Base-by-base conservation (phyloP, 2,888 invertebrate species). In the Harpalus rufipes region DNA sequence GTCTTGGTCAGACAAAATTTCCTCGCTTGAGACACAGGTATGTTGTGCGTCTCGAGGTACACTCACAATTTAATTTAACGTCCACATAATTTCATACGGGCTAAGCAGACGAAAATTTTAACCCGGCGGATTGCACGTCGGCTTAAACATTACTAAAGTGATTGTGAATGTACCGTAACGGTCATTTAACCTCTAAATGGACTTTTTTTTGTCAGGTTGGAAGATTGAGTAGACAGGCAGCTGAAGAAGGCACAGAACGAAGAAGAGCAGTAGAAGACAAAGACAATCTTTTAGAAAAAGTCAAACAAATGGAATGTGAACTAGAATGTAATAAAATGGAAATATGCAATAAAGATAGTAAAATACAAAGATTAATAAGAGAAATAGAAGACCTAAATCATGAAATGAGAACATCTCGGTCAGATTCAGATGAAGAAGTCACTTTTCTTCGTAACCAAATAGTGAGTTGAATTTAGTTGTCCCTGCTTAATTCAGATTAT, bases 1-100 rank as follows among this genome's bases (percentile, higher is more conserved):
- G 0, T 96, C 96, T 0, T 97, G 97, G 97, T 97, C 97, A 88
- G 96, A 96, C 12, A 97, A 97, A 90, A 97, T 97, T 88, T 94
- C 96, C 14, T 95, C 96, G 0, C 91, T 97, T 59, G 97, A 98
- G 90, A 96, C 96, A n/a, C 97, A 98, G 94, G 96, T 51, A 51
- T 8, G 44, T 63, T 18, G 21, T 21, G 21, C 21, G 18, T 39
- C 25, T 68, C 7, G 39, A 32, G 12, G n/a, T 63, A 21, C 59
- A 12, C 7, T 18, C n/a, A n/a, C 32, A 21, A 21, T 21, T 3
- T 21, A 21, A 21, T 21, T 21, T 21, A 21, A 21, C n/a, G 3
- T 21, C 1, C 1, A 21, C 21, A 21, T 3, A 21, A 21, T 21
- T 21, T 21, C 21, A n/a, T n/a, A n/a, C n/a, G n/a, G n/a, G n/a